phyloP scores from a whole-genome alignment of 2,113 vertebrate species.

The Thermophis baileyi region DNA sequence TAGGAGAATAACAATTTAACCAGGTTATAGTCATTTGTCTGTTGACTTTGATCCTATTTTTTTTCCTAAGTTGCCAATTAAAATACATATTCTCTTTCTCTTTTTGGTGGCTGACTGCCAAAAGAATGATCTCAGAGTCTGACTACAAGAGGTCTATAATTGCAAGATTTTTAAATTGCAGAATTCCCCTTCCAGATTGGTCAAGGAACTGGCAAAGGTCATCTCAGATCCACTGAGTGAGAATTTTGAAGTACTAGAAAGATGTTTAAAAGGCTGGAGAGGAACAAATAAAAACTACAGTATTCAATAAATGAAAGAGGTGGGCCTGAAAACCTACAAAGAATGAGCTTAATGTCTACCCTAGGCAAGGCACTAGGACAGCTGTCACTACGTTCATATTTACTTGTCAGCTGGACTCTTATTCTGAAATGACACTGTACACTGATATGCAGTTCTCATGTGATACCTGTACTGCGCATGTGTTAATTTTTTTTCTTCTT shows the following conservation, averaged over 20 bases:
- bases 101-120: background rate
- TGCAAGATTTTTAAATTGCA: background rate
- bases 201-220: background rate
- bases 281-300: background rate
- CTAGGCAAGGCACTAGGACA: background rate
- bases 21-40: conserved; percentile 46
- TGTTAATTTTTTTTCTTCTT: too few species aligned
- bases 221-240: background rate
- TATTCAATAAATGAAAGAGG: background rate
- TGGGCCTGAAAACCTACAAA: background rate
- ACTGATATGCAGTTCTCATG: too few species aligned
- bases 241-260: background rate
- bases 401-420: too few species aligned
- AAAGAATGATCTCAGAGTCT: conserved; percentile 7
- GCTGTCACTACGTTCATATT: too few species aligned
- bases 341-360: background rate
- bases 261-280: background rate
- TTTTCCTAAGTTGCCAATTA: conserved; percentile 42
- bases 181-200: background rate
- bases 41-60: conserved; percentile 50
- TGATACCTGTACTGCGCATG: too few species aligned
- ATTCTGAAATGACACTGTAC: too few species aligned
- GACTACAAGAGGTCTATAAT: background rate
- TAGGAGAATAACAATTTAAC: conserved; percentile 34
- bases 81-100: conserved; percentile 30